Base-by-base conservation (phyloP, 2,113 vertebrate species). In the Corythaeola cristata region DNA sequence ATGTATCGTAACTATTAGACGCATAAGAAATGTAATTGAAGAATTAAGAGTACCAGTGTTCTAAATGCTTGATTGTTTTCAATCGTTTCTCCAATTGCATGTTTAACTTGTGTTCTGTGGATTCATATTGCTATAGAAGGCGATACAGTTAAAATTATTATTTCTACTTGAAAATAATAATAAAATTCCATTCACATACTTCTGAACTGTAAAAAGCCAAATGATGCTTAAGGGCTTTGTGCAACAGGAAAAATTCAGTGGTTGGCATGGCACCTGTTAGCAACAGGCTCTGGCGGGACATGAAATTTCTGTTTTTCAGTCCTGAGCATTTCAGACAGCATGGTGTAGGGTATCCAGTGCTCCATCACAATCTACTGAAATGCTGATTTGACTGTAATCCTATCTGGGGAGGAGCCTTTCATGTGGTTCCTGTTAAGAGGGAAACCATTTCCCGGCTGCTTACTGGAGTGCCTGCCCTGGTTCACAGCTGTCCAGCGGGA, bases 331-430 rank as follows among this genome's bases (percentile, higher is more conserved):
- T 95, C 74, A 88, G 90, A n/a, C 80, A 88, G 56, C 1, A 0
- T 41, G n/a, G 44, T 88, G 53, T 76, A 69, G 82, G 45, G 45
- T 81, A 67, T 79, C n/a, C 49, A 91, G 81, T 81, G 47, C 87
- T 89, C 69, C 66, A 58, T 91, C 58, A 60, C 35, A 53, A 13
- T 69, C 35, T 73, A 5, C 67, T 58, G 66, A 91, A 83, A 37
- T 13, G 58, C 86, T 90, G 92, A 80, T 95, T 83, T 89, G 85
- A 82, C 69, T 5, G 11, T 83, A 95, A 93, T 85, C 63, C 75
- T 94, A 39, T 73, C 60, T 90, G 81, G 45, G 93, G 89, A 96
- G 93, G 89, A 92, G 88, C 72, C 81, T 97, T 94, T 97, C 88
- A 92, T 97, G 92, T 96, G 94, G 88, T 92, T 97, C 49, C 80